Percentiles rank a stretch among this genome's conserved stretches.
phyloP scores from a whole-genome alignment of 2,113 vertebrate genomes.

The Grallaria varia region DNA sequence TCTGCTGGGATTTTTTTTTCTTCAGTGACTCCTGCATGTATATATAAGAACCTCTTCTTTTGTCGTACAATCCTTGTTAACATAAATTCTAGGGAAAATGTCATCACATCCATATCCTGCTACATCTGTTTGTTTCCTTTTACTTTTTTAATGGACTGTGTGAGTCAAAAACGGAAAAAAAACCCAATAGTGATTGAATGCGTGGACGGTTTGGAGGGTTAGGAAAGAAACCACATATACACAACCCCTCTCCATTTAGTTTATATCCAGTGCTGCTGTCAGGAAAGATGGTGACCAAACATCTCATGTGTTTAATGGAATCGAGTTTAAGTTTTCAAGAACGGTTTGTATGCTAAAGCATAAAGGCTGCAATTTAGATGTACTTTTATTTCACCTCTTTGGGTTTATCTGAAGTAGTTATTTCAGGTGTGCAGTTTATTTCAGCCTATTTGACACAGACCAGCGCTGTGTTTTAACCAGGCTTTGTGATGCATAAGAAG shows the following conservation, averaged over 20 bases:
- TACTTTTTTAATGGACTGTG: not conserved
- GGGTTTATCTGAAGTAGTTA: not conserved
- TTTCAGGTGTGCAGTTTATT: not conserved
- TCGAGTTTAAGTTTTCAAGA: not conserved
- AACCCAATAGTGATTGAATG: accelerated
- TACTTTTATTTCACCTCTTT: not conserved
- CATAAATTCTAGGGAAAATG: not conserved
- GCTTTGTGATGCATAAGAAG: not conserved
- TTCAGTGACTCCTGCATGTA: not conserved
- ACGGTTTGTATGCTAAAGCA: not conserved
- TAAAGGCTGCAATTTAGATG: not conserved
- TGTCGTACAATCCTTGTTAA: not conserved
- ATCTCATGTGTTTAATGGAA: not conserved
- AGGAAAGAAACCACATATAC: not conserved
- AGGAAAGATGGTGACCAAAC: not conserved
- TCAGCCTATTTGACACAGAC: not conserved
- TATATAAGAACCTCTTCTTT: not conserved
- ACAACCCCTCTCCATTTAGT: not conserved
- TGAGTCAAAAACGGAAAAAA: not conserved
- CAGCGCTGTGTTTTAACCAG: not conserved
- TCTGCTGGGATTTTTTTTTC: not conserved
- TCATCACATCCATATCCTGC: not conserved
- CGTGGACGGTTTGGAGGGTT: not conserved
- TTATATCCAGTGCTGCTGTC: not conserved
- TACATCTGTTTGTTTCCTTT: not conserved